Base-by-base conservation (phyloP, 2,888 invertebrate genomes). In the Coleophora flavipennella region DNA sequence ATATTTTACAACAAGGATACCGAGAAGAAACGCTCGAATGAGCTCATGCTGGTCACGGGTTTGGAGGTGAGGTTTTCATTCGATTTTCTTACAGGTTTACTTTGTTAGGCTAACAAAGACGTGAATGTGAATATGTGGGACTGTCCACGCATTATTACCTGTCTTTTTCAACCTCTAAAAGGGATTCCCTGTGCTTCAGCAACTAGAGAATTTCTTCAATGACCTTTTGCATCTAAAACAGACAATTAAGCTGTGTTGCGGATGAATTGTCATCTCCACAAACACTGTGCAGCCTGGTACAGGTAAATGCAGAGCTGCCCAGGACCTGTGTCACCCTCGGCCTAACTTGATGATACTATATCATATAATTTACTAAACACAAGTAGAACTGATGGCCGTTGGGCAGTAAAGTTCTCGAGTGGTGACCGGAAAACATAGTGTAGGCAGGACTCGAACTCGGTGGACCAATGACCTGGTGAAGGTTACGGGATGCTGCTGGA, bases 31-130 rank as follows among this genome's bases (percentile, higher is more conserved):
- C 51, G 60, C 1, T 49, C 72, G 0, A 49, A 66, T 2, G 68
- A 76, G 11, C 46, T 76, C 9, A 53, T 43, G 27, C 43, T 69
- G 0, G 66, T 63, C 0, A 76, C 77, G 1, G 77, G 77, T 6
- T 55, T 78, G 13, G 63, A 70, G 51, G 69, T 67, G 50, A 7
- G 4, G 9, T 35, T 20, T 20, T 3, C 10, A 20, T 25, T 20
- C 20, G 7, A 20, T 4, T 7, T 20, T 9, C 32, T 1, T 3
- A 1, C 10, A 4, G 3, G 11, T 3, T 12, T 12, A 1, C 4
- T 8, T 31, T 4, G 7, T 9, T 9, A 8, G 7, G 1, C 8
- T 10, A 11, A 31, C 1, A 11, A 8, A n/a, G 12, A 3, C 7
- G 28, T 1, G 13, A 12, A 1, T 8, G 8, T 10, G 1, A 14